phyloP scores from a whole-genome alignment of 2,797 vertebrate species.

The Pipistrellus kuhlii region DNA sequence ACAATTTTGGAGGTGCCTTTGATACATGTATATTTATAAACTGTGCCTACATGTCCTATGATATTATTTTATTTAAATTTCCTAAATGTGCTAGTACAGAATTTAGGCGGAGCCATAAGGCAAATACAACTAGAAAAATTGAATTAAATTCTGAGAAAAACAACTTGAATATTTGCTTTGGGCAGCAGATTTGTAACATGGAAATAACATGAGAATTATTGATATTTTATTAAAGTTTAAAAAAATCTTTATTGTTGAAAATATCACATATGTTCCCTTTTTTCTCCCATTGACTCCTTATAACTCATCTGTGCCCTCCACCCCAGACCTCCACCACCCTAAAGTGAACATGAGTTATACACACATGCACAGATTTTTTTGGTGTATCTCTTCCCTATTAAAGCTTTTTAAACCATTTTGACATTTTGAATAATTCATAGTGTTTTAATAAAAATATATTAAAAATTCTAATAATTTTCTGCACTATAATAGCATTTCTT shows the following conservation, averaged over 20 bases:
- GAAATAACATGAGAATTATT: not conserved
- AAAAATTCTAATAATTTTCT: conserved; percentile 27
- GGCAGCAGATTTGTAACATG: not conserved
- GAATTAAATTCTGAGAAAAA: not conserved
- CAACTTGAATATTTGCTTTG: not conserved
- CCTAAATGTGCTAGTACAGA: not conserved
- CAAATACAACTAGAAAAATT: not conserved
- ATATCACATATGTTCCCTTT: too few species aligned
- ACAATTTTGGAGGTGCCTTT: not conserved
- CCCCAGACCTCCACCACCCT: too few species aligned
- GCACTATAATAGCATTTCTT: not conserved
- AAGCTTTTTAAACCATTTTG: not conserved
- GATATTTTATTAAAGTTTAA: not conserved
- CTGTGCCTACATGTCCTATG: not conserved
- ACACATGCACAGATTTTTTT: too few species aligned
- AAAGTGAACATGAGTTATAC: too few species aligned
- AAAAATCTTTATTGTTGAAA: not conserved
- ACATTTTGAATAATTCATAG: not conserved
- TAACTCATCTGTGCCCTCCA: too few species aligned
- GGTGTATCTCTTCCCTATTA: not conserved
- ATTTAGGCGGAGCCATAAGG: not conserved
- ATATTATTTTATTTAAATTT: not conserved
- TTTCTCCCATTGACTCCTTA: too few species aligned
- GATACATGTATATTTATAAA: not conserved
- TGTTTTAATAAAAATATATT: not conserved